A percentile compares a stretch with the other conserved stretches of the same genome.
These are phyloP conservation scores for Xestia c-nigrum DNA, from an alignment of 2,888 invertebrate species.

Conservation along the genomic window DNA sequence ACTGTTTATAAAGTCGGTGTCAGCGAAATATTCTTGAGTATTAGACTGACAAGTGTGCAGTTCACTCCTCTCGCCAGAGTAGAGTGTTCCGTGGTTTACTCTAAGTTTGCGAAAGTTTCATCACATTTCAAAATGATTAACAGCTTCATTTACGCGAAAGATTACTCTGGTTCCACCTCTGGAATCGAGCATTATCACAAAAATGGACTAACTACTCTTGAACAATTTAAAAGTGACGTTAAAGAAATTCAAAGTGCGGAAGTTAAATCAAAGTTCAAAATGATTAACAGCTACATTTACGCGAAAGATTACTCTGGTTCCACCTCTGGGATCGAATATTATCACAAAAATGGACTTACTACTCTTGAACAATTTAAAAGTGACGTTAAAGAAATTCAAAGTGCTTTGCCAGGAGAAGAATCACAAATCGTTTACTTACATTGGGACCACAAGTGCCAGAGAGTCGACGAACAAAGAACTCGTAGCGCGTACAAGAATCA, in stretches of 20 bases:
- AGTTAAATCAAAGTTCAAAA: background rate
- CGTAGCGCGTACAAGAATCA: background rate
- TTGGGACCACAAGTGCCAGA: conserved; percentile 15
- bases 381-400: conserved; percentile 16
- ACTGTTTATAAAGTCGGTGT: no score
- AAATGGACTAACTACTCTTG: conserved; percentile 17
- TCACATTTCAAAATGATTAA: conserved; percentile 22
- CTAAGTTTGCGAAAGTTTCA: no score
- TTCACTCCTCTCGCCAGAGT: no score
- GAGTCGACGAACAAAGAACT: conserved; percentile 14
- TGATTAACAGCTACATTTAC: conserved; percentile 40
- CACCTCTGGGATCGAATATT: background rate
- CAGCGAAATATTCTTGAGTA: no score
- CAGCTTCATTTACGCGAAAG: conserved; percentile 38
- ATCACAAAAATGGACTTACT: conserved; percentile 16
- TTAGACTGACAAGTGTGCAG: no score
- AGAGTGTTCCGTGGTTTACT: no score
- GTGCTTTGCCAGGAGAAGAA: conserved; percentile 12
- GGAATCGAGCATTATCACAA: conserved; percentile 9
- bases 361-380: conserved; percentile 27
- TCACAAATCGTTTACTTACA: conserved; percentile 3
- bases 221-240: conserved; percentile 25
- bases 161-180: conserved; percentile 18
- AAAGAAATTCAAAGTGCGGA: conserved; percentile 22
- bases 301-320: conserved; percentile 32